A percentile compares a stretch with the other conserved stretches of the same genome.
These are phyloP conservation scores for Rotaria sp. DNA, from an alignment of 2,888 invertebrate genomes.

Conservation along the genomic window DNA sequence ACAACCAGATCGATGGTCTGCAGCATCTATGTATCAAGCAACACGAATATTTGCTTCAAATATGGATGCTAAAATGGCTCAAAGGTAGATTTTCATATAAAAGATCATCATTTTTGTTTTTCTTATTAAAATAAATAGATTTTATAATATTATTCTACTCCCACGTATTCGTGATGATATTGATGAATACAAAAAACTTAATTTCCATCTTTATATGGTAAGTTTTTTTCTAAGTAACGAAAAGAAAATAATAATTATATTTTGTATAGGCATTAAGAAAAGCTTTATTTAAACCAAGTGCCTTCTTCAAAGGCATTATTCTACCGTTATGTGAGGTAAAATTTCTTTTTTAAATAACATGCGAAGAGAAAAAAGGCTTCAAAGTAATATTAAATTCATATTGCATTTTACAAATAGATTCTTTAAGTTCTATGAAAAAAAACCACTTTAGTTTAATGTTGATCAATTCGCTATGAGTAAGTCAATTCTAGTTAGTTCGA, in stretches of 20 bases:
- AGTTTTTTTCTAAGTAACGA: slow-evolving; percentile 45
- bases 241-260: slow-evolving; percentile 43
- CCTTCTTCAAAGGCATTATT: slow-evolving; percentile 84
- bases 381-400: too few relatives aligned
- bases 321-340: slow-evolving; percentile 62
- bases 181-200: slow-evolving; percentile 83
- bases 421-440: too few relatives aligned
- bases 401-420: too few relatives aligned
- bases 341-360: not conserved
- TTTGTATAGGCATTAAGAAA: slow-evolving; percentile 67
- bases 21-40: slow-evolving; percentile 92
- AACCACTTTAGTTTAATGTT: too few relatives aligned
- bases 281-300: slow-evolving; percentile 88
- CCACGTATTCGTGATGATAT: slow-evolving; percentile 87
- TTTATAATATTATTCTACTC: slow-evolving; percentile 81
- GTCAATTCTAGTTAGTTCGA: too few relatives aligned
- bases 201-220: slow-evolving; percentile 83
- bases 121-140: slow-evolving; percentile 52
- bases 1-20: slow-evolving; percentile 90
- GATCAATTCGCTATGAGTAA: too few relatives aligned
- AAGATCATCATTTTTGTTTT: not conserved
- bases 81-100: slow-evolving; percentile 59
- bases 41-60: slow-evolving; percentile 93
- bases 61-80: slow-evolving; percentile 88
- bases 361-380: too few relatives aligned